Evolutionary conservation across 2,113 vertebrate species (phyloP), one percentile per base, ranked within the genome.

Genomic region (Scatophagus argus): DNA sequence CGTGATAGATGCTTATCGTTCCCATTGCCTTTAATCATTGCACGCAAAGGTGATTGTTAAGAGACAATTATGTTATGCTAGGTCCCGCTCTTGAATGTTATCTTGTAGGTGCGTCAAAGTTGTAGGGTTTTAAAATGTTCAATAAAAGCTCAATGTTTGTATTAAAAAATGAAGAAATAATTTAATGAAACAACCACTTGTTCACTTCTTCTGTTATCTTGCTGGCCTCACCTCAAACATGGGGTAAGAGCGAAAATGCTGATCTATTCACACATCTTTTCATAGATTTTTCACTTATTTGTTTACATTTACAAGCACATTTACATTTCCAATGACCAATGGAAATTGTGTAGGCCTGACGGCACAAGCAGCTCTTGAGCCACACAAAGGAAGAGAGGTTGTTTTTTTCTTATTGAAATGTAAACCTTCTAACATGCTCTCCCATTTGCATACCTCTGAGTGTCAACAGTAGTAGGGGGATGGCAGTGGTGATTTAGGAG

Each of bases 351-450:
- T 71, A 66, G 72, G 38, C 78, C 27, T 72, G 71, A 73, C 43
- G 32, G 47, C 75, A 78, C 79, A 86, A 81, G 69, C 74, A 75
- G 64, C 77, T 59, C 64, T 54, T 16, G 32, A 39, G 51, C 43
- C 29, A 64, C 62, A 92, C 88, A 90, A 91, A 92, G 88, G 84
- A 88, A 83, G 70, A 90, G 77, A 82, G 86, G 38, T 70, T 81
- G 82, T 87, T 92, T 90, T n/a, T 79, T 82, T 87, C 91, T 87
- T 65, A 94, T 94, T 94, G 93, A 94, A 90, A 95, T 95, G 93
- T 82, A 83, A 94, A 92, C 79, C 88, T 69, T 65, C 79, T 66
- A 55, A 84, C 80, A 52, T 77, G 85, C 85, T 49, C 2, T 0
- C 0, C 21, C 77, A 91, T 94, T 94, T 90, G 83, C 91, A 93